Evolutionary conservation across 2,888 invertebrate species (phyloP).

Genomic region (Mamestra brassicae): DNA sequence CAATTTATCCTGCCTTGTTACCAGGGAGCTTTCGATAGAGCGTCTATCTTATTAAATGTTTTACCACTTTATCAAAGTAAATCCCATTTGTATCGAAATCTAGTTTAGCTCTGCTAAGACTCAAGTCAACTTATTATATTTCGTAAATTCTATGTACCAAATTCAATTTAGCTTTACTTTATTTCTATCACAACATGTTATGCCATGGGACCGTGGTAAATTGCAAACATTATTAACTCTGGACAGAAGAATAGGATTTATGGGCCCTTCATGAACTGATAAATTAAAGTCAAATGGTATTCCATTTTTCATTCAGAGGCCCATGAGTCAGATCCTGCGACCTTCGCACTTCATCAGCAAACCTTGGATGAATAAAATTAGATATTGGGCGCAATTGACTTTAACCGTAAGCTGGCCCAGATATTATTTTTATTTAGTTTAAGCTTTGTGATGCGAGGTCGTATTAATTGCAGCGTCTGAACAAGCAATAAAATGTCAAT

Average conservation of each 20-base stretch:
- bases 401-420: conserved; percentile 59
- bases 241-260: conserved; percentile 41
- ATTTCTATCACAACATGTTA: background rate
- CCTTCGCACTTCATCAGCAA: conserved; percentile 53
- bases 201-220: background rate
- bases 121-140: background rate
- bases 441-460: conserved; percentile 65
- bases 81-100: background rate
- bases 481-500: conserved; percentile 71
- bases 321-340: conserved; percentile 48
- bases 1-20: background rate
- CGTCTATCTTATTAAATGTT: background rate
- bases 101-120: background rate
- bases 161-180: conserved; percentile 2
- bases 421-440: conserved; percentile 57
- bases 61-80: background rate
- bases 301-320: conserved; percentile 46
- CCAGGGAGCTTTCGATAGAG: background rate
- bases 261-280: conserved; percentile 46
- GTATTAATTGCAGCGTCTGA: conserved; percentile 66
- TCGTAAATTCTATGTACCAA: background rate
- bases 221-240: conserved; percentile 14
- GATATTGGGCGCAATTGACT: conserved; percentile 67
- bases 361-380: conserved; percentile 61
- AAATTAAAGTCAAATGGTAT: conserved; percentile 53